phyloP scores from a whole-genome alignment of 2,888 invertebrate species.

The Pinctada fucata region DNA sequence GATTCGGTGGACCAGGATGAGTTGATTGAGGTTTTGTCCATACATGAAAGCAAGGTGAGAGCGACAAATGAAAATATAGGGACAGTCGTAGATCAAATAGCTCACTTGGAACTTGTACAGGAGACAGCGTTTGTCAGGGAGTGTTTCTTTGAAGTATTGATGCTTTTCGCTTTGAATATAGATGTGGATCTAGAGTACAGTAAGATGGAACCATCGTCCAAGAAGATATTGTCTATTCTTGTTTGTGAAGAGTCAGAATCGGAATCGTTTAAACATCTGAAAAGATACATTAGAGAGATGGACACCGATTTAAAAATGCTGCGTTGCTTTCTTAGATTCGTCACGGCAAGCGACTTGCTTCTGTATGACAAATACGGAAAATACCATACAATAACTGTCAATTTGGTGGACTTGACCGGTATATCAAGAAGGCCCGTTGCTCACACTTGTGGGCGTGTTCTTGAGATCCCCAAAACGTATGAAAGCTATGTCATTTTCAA shows the following conservation, averaged over 20 bases:
- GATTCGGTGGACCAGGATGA: constrained; percentile 7
- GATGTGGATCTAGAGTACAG: neutral
- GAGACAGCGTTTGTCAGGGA: constrained; percentile 8
- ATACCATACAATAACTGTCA: constrained; percentile 4
- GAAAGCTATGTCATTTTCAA: constrained; percentile 22
- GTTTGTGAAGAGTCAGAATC: neutral
- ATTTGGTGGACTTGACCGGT: neutral
- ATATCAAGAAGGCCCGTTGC: constrained; percentile 12
- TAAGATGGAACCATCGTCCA: neutral
- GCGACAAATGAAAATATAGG: neutral
- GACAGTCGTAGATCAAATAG: constrained; percentile 2
- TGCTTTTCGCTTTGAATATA: neutral
- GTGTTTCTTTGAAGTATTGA: constrained; percentile 13
- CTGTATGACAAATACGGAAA: constrained; percentile 18
- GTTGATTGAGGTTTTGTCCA: neutral
- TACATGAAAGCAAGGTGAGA: constrained; percentile 10
- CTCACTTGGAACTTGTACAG: constrained; percentile 5
- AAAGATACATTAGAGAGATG: constrained; percentile 12
- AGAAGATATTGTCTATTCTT: constrained; percentile 4
- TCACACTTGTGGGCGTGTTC: constrained; percentile 17
- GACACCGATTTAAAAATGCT: constrained; percentile 6
- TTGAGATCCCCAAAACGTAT: constrained; percentile 8
- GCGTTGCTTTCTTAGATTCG: neutral
- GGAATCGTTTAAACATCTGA: constrained; percentile 15
- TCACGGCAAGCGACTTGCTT: constrained; percentile 18